A percentile compares a stretch with the other conserved stretches of the same genome.
These are phyloP conservation scores for Coleophora deauratella DNA, from an alignment of 2,888 invertebrate genomes.

Conservation along the genomic window DNA sequence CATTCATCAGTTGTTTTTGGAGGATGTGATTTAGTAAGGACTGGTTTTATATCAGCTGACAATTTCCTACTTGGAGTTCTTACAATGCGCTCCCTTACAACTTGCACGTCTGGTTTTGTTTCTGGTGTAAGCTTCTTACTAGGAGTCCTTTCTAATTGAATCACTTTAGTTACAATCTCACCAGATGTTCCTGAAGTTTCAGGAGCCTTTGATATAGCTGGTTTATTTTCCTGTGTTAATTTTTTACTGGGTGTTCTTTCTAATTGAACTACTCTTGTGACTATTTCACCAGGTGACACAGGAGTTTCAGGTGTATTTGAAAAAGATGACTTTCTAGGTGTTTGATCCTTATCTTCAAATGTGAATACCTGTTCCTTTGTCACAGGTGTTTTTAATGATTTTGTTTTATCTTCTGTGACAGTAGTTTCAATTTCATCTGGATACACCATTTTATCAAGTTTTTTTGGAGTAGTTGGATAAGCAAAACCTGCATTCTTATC, in stretches of 20 bases:
- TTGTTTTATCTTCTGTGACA: slow-evolving; percentile 23
- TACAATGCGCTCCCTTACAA: slow-evolving; percentile 56
- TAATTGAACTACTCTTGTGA: slow-evolving; percentile 62
- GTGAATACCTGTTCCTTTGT: slow-evolving; percentile 44
- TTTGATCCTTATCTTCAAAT: slow-evolving; percentile 47
- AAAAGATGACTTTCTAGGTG: slow-evolving; percentile 10
- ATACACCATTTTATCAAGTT: slow-evolving; percentile 47
- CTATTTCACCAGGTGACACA: slow-evolving; percentile 41
- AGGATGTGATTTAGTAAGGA: slow-evolving; percentile 30
- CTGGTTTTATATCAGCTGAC: slow-evolving; percentile 41
- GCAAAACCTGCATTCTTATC: slow-evolving; percentile 45
- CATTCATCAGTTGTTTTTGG: slow-evolving; percentile 36
- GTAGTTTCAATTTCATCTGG: slow-evolving; percentile 32
- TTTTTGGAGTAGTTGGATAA: slow-evolving; percentile 49
- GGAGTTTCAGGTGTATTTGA: slow-evolving; percentile 33
- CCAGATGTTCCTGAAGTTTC: slow-evolving; percentile 22
- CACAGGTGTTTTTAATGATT: slow-evolving; percentile 33
- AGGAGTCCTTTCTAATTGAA: slow-evolving; percentile 60
- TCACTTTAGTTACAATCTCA: slow-evolving; percentile 61
- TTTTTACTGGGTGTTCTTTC: slow-evolving; percentile 64
- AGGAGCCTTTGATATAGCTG: slow-evolving; percentile 14
- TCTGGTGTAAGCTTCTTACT: slow-evolving; percentile 52
- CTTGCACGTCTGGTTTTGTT: slow-evolving; percentile 53
- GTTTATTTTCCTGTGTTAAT: slow-evolving; percentile 46
- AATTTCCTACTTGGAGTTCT: slow-evolving; percentile 61